Conservation (phyloP, 2,888 invertebrate genomes). For the Keiferia lycopersicella region DNA sequence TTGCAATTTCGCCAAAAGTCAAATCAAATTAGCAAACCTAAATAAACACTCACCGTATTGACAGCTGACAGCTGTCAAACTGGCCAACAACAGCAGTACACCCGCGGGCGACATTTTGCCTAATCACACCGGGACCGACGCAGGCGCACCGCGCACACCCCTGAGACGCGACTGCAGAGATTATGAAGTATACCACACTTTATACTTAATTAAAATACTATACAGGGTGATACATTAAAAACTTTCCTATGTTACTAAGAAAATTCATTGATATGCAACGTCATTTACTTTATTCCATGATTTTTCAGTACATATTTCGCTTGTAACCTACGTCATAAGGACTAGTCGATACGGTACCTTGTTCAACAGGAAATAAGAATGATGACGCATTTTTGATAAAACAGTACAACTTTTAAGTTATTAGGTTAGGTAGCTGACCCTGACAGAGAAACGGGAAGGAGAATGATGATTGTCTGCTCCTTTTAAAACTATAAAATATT, state of each 20-base stretch:
- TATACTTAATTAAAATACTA: conserved; percentile 42
- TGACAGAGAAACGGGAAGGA: too few relatives aligned
- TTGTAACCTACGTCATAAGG: neutral
- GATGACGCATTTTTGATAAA: too few relatives aligned
- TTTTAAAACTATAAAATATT: too few relatives aligned
- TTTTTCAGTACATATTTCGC: neutral
- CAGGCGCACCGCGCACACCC: conserved; percentile 25
- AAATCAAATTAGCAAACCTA: neutral
- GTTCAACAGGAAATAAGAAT: neutral
- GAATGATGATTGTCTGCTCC: too few relatives aligned
- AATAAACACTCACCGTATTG: conserved; percentile 38
- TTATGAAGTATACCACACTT: conserved; percentile 37
- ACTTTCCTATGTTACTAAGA: neutral
- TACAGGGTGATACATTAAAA: conserved; percentile 42
- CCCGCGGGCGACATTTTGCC: conserved; percentile 35
- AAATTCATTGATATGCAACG: neutral
- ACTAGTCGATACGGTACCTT: neutral
- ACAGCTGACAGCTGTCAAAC: conserved; percentile 26
- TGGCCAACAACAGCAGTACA: conserved; percentile 25
- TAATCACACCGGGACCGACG: conserved; percentile 13
- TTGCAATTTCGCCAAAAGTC: neutral
- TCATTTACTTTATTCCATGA: conserved; percentile 13
- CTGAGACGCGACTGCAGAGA: conserved; percentile 38
- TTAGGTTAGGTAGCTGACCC: too few relatives aligned
- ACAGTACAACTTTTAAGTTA: too few relatives aligned